Percentiles rank a stretch among this genome's conserved stretches.
Conservation (phyloP, 2,113 vertebrate species). For the Aythya baeri region DNA sequence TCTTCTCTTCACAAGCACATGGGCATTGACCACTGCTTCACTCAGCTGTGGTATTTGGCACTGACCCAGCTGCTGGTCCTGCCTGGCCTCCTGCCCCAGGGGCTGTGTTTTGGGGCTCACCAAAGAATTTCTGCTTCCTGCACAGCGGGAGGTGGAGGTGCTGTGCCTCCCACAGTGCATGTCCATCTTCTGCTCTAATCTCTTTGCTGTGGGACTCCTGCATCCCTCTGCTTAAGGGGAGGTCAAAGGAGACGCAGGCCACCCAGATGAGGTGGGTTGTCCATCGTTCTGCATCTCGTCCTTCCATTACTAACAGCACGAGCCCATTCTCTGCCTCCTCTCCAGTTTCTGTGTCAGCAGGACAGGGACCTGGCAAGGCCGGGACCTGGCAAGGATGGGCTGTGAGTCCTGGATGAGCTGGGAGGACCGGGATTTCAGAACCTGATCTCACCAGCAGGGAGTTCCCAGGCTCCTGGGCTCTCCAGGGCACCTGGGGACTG, state of each 20-base stretch:
- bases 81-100: not conserved
- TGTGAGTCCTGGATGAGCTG: no score
- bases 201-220: not conserved
- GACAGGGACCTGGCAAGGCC: not conserved
- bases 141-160: not conserved
- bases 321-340: rapidly evolving
- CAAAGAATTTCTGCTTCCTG: not conserved
- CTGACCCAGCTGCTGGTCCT: not conserved
- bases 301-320: not conserved
- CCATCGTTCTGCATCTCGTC: not conserved
- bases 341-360: not conserved
- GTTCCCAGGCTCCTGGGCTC: not conserved
- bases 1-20: not conserved
- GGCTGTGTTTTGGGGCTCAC: rapidly evolving
- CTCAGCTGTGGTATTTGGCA: no score
- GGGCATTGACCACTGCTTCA: not conserved
- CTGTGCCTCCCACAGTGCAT: not conserved
- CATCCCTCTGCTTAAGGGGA: not conserved
- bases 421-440: not conserved
- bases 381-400: not conserved
- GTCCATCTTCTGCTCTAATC: not conserved
- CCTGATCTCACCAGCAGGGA: not conserved
- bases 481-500: not conserved
- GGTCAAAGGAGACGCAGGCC: not conserved
- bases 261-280: not conserved